These are phyloP conservation scores for Drosophila willistoni DNA, from an alignment of 1,140 invertebrate genomes.

Conservation along the genomic window DNA sequence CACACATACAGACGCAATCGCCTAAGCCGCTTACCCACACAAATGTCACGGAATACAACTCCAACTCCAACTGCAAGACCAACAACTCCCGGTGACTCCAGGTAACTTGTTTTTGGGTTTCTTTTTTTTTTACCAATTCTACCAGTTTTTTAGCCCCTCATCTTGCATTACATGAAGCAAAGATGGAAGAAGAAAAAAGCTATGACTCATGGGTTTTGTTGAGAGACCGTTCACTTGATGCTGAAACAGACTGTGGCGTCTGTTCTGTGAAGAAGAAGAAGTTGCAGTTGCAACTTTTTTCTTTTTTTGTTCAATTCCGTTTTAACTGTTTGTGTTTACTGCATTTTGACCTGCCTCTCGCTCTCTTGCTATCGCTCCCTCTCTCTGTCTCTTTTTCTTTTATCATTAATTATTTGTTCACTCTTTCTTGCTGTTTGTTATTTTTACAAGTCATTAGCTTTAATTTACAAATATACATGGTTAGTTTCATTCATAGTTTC, in stretches of 20 bases:
- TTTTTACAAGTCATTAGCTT: constrained; percentile 81
- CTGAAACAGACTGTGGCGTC: constrained; percentile 55
- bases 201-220: constrained; percentile 53
- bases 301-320: constrained; percentile 41
- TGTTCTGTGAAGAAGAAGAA: constrained; percentile 44
- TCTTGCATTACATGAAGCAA: constrained; percentile 57
- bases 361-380: background rate
- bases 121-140: constrained; percentile 53
- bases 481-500: constrained; percentile 70
- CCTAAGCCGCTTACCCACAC: constrained; percentile 75
- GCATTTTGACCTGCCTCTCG: constrained; percentile 61
- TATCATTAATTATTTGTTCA: constrained; percentile 31
- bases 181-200: constrained; percentile 36
- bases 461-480: constrained; percentile 69
- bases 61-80: constrained; percentile 18
- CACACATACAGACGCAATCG: constrained; percentile 47
- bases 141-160: constrained; percentile 42
- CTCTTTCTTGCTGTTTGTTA: constrained; percentile 36
- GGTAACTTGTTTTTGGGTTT: constrained; percentile 69
- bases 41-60: constrained; percentile 70
- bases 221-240: constrained; percentile 17
- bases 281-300: constrained; percentile 49
- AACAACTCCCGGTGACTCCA: constrained; percentile 37
- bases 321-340: constrained; percentile 73
- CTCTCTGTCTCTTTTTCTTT: background rate